Base-by-base conservation (phyloP, 2,888 invertebrate genomes). In the Drosophila colorata region DNA sequence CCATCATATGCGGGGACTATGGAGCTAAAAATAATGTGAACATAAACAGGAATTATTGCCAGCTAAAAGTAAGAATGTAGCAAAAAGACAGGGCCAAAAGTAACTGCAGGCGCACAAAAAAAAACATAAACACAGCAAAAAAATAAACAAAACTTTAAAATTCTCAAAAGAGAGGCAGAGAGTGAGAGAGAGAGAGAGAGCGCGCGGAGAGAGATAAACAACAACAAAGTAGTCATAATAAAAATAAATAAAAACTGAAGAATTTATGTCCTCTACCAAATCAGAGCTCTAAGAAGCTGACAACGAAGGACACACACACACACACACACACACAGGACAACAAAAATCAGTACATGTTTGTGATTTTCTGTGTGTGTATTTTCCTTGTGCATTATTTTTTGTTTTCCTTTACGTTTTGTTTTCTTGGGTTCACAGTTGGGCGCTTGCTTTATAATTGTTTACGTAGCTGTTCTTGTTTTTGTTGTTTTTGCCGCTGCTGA, bases 41-140 rank as follows among this genome's bases (percentile, higher is more conserved):
- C 80, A 88, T 84, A 84, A 83, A 83, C 86, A 87, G 82, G 69
- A 83, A 85, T 88, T 84, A 84, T 82, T 67, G 80, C 87, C 59
- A 64, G 78, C 74, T 53, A 66, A 73, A 78, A 73, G 74, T 70
- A 73, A 71, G 71, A 74, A 74, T 63, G 61, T 76, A 48, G 59
- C 64, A 63, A 41, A 47, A 66, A 6, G 52, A 38, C 48, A 48
- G 51, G 35, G 51, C 40, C 47, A 37, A 57, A 48, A 48, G 43
- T 25, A 67, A 65, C 43, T 38, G 37, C 35, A 33, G 23, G 13
- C 33, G 18, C 11, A 55, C 56, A 51, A 47, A 38, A 35, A 35
- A 47, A 60, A 23, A 48, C 20, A 35, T 9, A 9, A 56, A 31
- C n/a, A n/a, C n/a, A n/a, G n/a, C n/a, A 48, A 20, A 20, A 25